Evolutionary conservation across 1,140 invertebrate species (phyloP), one percentile per base, ranked within the genome.

Genomic region (Diachasmimorpha longicaudata): DNA sequence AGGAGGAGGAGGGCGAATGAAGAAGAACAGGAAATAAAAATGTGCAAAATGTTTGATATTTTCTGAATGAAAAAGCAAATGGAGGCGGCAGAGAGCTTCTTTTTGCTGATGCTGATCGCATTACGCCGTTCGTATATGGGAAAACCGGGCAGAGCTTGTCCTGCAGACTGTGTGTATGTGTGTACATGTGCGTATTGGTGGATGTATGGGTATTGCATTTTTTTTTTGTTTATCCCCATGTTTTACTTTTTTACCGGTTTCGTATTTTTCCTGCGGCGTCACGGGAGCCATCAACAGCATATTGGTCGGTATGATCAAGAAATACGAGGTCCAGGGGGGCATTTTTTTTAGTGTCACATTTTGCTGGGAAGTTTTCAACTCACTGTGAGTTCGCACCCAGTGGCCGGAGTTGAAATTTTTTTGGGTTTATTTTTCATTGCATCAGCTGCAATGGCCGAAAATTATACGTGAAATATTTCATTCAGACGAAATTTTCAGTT

Each of bases 101-200:
- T 63, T 63, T 63, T 63, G 58, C 58, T 63, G 58, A 63, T 63
- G 21, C 58, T 63, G 58, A 63, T 63, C 58, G 58, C 58, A 63
- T 63, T 63, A 63, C 58, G 58, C 21, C 58, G 58, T 63, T 58
- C 58, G 58, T 63, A 63, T 63, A 63, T 63, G 58, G 58, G 58
- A 23, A 63, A 63, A 13, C 58, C 58, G 58, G 58, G 58, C 58
- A 63, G 31, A 63, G 21, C 23, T 63, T 63, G 58, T 63, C 23
- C 23, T 25, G 23, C 58, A 63, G 31, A 63, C 58, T 63, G 48
- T 52, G 48, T 63, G 39, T 42, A 6, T 31, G 31, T 31, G 31
- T 31, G 31, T 31, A 6, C 6, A 6, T 31, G 6, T 31, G 31
- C n/a, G 37, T 39, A 39, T 10, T 39, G 4, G n/a, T n/a, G n/a